Evolutionary conservation across 2,888 invertebrate species (phyloP).

Genomic region (Heliconius erato): DNA sequence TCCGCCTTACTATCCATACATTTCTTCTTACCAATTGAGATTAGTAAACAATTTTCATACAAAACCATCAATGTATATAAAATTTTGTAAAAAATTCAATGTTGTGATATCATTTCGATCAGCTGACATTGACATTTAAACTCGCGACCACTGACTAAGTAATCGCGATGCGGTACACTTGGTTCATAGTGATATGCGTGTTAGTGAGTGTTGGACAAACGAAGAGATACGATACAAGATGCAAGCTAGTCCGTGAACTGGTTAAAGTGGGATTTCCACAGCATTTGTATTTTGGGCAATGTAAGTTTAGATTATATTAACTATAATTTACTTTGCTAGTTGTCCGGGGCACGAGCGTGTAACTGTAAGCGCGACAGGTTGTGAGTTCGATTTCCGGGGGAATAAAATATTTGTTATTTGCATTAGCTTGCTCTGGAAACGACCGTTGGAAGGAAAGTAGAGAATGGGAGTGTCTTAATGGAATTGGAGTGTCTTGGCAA

Average conservation of each 20-base stretch:
- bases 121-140: slow-evolving; percentile 67
- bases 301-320: slow-evolving; percentile 65
- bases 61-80: slow-evolving; percentile 33
- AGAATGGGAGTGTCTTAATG: too few species aligned
- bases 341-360: neutral
- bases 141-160: slow-evolving; percentile 44
- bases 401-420: neutral
- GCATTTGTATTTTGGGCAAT: slow-evolving; percentile 73
- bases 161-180: slow-evolving; percentile 64
- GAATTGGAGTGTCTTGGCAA: neutral
- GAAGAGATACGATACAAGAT: slow-evolving; percentile 71
- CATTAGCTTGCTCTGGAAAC: neutral
- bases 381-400: neutral
- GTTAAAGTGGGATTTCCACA: slow-evolving; percentile 67
- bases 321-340: neutral
- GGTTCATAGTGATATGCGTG: slow-evolving; percentile 56
- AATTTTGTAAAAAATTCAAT: neutral
- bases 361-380: neutral
- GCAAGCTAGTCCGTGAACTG: slow-evolving; percentile 73
- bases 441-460: too few species aligned
- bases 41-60: neutral
- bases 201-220: slow-evolving; percentile 50
- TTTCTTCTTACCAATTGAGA: neutral
- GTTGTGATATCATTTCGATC: slow-evolving; percentile 47
- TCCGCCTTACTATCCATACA: neutral